Percentiles rank a stretch among this genome's conserved stretches.
These are phyloP conservation scores for Choristoneura fumiferana DNA, from an alignment of 1,140 invertebrate species.

Conservation along the genomic window DNA sequence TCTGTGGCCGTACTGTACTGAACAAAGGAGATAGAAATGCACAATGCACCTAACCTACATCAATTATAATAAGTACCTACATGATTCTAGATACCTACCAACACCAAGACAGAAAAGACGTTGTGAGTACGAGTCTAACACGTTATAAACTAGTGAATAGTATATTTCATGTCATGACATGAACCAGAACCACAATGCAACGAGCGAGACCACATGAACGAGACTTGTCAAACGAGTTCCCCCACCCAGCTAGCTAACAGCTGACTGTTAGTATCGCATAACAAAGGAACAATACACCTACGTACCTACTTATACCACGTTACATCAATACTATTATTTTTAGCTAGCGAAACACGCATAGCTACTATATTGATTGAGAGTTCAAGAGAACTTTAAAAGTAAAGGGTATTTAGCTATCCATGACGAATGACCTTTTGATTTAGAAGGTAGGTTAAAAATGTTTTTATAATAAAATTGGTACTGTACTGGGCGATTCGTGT, in stretches of 20 bases:
- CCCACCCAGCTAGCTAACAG: constrained; percentile 3
- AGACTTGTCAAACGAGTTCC: not conserved
- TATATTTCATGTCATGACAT: too few relatives aligned
- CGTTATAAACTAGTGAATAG: too few relatives aligned
- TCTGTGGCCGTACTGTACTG: too few relatives aligned
- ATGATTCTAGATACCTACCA: too few relatives aligned
- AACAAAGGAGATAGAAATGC: too few relatives aligned
- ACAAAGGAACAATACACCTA: constrained; percentile 12
- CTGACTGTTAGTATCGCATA: not conserved
- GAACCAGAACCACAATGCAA: too few relatives aligned
- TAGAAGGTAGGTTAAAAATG: not conserved
- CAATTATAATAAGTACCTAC: too few relatives aligned
- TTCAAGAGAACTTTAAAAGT: too few relatives aligned
- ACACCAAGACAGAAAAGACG: too few relatives aligned
- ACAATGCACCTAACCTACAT: too few relatives aligned
- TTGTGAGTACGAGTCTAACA: too few relatives aligned
- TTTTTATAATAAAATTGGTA: not conserved
- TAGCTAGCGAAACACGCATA: constrained; percentile 8
- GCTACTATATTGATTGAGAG: constrained; percentile 16
- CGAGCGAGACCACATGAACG: not conserved
- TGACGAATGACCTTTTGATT: not conserved
- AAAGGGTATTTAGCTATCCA: not conserved
- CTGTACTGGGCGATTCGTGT: too few relatives aligned
- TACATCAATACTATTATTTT: constrained; percentile 17
- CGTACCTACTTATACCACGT: not conserved